These are phyloP conservation scores for Clarias fuscus DNA, from an alignment of 2,797 vertebrate genomes.

Conservation along the genomic window DNA sequence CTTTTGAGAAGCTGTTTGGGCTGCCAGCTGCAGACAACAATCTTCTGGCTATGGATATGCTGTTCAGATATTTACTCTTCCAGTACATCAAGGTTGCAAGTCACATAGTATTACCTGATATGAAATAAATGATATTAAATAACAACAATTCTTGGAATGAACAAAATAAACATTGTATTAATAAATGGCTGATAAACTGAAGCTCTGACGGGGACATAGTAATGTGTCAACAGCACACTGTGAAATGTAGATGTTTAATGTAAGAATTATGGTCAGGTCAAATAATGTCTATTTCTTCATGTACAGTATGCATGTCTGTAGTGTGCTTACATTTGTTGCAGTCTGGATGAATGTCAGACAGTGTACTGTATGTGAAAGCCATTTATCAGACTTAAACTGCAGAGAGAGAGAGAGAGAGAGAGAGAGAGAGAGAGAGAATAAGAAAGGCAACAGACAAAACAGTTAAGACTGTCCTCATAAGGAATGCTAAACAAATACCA, in stretches of 20 bases:
- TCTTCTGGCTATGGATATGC: background rate
- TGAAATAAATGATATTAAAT: slow-evolving; percentile 5
- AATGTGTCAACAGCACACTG: background rate
- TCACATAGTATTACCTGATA: slow-evolving; percentile 51
- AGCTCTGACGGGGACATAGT: background rate
- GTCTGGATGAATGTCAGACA: slow-evolving; percentile 61
- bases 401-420: slow-evolving; percentile 41
- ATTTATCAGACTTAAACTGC: slow-evolving; percentile 76
- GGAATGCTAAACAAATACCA: slow-evolving; percentile 10
- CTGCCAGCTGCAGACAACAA: slow-evolving; percentile 21
- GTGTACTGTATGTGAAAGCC: slow-evolving; percentile 69
- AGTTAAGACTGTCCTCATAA: slow-evolving; percentile 10
- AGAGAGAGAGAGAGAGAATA: slow-evolving; percentile 3
- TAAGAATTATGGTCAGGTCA: background rate
- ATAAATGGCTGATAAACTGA: slow-evolving; percentile 7
- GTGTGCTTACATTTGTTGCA: slow-evolving; percentile 60
- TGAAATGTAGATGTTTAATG: background rate
- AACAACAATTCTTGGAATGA: slow-evolving; percentile 21
- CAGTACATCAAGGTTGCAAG: slow-evolving; percentile 48
- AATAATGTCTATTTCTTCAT: too few relatives aligned
- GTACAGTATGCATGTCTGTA: slow-evolving; percentile 54
- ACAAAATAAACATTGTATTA: slow-evolving; percentile 24
- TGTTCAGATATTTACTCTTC: slow-evolving; percentile 1
- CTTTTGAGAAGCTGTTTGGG: slow-evolving; percentile 37
- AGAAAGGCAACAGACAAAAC: slow-evolving; percentile 10